These are phyloP conservation scores for Sibirionetta formosa DNA, from an alignment of 2,797 vertebrate species.

Conservation along the genomic window DNA sequence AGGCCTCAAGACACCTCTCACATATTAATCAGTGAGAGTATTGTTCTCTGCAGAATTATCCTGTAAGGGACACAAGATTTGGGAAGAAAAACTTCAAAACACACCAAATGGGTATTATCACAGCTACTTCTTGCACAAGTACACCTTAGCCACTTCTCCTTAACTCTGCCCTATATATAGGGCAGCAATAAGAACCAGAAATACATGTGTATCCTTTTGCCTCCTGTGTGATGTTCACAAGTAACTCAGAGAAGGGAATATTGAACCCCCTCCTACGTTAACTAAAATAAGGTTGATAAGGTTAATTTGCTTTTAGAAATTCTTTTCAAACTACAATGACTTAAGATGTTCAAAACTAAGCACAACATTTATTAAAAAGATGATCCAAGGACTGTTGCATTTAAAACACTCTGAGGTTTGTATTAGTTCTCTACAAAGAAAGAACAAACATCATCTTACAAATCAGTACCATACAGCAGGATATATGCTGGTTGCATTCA, in stretches of 20 bases:
- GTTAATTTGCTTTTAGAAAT: not conserved
- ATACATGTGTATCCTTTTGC: not conserved
- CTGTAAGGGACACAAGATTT: accelerated
- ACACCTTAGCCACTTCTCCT: not conserved
- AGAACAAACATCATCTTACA: not conserved
- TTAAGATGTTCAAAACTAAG: not conserved
- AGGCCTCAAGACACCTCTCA: not conserved
- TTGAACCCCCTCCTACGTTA: not conserved
- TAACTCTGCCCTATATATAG: not conserved
- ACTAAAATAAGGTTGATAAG: not conserved
- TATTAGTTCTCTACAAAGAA: not conserved
- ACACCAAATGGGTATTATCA: not conserved
- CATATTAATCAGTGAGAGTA: not conserved
- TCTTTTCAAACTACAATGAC: not conserved
- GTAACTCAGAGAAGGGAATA: not conserved
- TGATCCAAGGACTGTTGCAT: not conserved
- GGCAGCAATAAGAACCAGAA: not conserved
- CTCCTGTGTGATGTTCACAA: not conserved
- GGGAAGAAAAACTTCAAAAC: not conserved
- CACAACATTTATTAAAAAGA: not conserved
- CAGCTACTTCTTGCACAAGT: not conserved
- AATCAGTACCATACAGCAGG: not conserved
- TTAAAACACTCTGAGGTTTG: not conserved
- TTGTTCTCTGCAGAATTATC: not conserved
- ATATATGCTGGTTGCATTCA: not conserved